Evolutionary conservation across 2,888 invertebrate genomes (phyloP), one percentile per base, ranked within the genome.

Genomic region (Allolobophora icterica): DNA sequence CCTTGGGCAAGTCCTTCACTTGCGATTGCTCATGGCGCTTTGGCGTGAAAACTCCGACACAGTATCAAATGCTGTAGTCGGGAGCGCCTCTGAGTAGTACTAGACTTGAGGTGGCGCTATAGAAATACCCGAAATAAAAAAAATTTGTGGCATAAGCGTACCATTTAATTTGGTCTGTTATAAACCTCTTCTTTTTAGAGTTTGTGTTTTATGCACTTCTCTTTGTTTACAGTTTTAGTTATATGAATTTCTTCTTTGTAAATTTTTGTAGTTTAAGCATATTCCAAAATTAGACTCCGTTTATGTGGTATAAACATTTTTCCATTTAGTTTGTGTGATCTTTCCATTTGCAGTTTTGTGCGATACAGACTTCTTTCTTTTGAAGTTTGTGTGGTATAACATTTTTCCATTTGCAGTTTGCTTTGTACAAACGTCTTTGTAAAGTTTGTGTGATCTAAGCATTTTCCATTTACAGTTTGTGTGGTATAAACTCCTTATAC

Each of bases 371-470:
- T 71, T 71, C 13, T n/a, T n/a, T n/a, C 71, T 71, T 71, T n/a
- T n/a, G n/a, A 30, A 71, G 30, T 71, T 45, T 45, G 19, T n/a
- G n/a, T n/a, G 71, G 30, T 30, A n/a, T 71, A 71, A 11, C 3
- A n/a, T 30, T 71, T 71, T n/a, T 71, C 58, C 71, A 71, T 71
- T 71, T 71, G n/a, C 71, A 71, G 71, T 71, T 71, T 71, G n/a
- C 17, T 0, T 71, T 0, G 24, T 71, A 71, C 11, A 71, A 71
- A n/a, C n/a, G 1, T 71, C 71, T n/a, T n/a, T 71, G 30, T 71
- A n/a, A 8, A 71, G 8, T 71, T 71, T 71, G 17, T n/a, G 3
- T n/a, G 30, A n/a, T 71, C 30, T 52, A 52, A 52, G 8, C 3
- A 21, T 52, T 52, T 52, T 24, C 52, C 11, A 24, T 52, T 21